These are phyloP conservation scores for Ptyas mucosa DNA, from an alignment of 2,113 vertebrate species.

Conservation along the genomic window DNA sequence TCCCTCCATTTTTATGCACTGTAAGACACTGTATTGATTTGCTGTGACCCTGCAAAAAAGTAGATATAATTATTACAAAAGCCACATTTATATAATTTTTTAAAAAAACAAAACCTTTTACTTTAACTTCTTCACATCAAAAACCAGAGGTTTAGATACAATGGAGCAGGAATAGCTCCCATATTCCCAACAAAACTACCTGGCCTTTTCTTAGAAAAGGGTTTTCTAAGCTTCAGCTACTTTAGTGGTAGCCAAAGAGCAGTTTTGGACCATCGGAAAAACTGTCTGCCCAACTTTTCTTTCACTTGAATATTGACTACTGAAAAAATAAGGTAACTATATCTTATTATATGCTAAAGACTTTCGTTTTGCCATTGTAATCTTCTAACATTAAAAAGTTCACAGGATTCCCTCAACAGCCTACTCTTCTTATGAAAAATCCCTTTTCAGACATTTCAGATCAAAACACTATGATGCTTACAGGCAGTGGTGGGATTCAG, in stretches of 20 bases:
- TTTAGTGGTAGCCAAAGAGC: neutral
- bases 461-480: neutral
- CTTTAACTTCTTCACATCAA: neutral
- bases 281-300: neutral
- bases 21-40: constrained; percentile 95
- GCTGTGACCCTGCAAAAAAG: constrained; percentile 82
- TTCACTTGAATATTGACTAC: neutral
- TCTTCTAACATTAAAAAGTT: neutral
- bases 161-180: neutral
- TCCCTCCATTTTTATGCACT: constrained; percentile 79
- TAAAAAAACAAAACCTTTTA: neutral
- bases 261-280: neutral
- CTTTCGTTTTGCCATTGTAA: neutral
- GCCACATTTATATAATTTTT: neutral
- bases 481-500: no score
- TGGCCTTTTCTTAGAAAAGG: neutral
- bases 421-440: neutral
- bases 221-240: neutral
- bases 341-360: neutral
- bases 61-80: constrained; percentile 1
- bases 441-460: neutral
- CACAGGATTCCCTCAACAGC: neutral
- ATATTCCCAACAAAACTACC: neutral
- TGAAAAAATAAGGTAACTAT: neutral
- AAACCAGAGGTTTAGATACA: neutral